A percentile compares a stretch with the other conserved stretches of the same genome.
Conservation (phyloP, 2,888 invertebrate genomes). For the Orthosia gothica region DNA sequence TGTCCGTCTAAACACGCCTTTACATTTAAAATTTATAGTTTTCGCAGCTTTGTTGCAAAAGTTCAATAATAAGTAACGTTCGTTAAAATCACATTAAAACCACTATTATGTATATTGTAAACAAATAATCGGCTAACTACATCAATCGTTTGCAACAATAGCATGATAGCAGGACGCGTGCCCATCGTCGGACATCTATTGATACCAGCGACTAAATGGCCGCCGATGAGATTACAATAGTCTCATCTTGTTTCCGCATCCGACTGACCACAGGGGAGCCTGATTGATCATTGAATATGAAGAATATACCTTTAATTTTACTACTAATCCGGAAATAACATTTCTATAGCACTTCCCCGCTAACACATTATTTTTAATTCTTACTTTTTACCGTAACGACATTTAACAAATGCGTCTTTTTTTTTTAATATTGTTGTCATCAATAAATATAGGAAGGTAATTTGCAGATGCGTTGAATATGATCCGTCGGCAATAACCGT, state of each 20-base stretch:
- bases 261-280: conserved; percentile 80
- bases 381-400: conserved; percentile 52
- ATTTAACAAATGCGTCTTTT: conserved; percentile 14
- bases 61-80: conserved; percentile 63
- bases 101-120: conserved; percentile 73
- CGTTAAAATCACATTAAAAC: conserved; percentile 78
- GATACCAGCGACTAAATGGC: conserved; percentile 74
- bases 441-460: conserved; percentile 54
- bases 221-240: conserved; percentile 77
- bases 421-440: conserved; percentile 35
- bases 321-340: conserved; percentile 71
- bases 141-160: conserved; percentile 74
- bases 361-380: conserved; percentile 62
- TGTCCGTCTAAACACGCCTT: neutral
- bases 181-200: conserved; percentile 66
- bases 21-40: conserved; percentile 21
- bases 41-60: conserved; percentile 11
- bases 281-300: conserved; percentile 82
- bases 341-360: conserved; percentile 50
- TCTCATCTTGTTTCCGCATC: conserved; percentile 75
- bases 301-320: conserved; percentile 86
- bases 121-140: conserved; percentile 72
- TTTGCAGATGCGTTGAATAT: conserved; percentile 72
- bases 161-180: conserved; percentile 71
- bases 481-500: conserved; percentile 84